A percentile compares a stretch with the other conserved stretches of the same genome.
Conservation (phyloP, 2,113 vertebrate species). For the Peromyscus maniculatus region DNA sequence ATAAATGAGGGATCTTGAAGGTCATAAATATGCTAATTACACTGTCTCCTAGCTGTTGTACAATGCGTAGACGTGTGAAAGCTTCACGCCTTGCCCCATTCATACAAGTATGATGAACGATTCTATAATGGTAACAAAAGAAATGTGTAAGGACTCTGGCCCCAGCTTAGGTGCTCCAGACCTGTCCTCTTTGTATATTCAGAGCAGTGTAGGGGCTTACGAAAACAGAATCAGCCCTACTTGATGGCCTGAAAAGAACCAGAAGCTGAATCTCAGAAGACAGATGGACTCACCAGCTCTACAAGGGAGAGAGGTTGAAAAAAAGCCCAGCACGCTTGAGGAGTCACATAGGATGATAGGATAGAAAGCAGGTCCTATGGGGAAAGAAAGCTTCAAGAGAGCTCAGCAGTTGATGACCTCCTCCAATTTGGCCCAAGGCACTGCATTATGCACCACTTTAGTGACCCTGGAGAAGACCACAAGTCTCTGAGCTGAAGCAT, state of each 20-base stretch:
- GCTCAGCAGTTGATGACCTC: rapidly evolving
- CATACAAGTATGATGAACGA: not conserved
- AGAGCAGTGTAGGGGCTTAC: not conserved
- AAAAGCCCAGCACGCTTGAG: not conserved
- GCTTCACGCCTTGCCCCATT: not conserved
- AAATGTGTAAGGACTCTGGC: not conserved
- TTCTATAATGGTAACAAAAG: not conserved
- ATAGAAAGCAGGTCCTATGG: not conserved
- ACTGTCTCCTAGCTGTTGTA: not conserved
- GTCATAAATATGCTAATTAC: not conserved
- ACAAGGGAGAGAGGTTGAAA: not conserved
- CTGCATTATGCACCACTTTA: too few species aligned
- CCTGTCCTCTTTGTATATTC: not conserved
- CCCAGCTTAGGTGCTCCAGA: not conserved
- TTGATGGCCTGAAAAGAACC: not conserved
- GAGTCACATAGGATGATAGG: too few species aligned
- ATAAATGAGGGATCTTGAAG: not conserved
- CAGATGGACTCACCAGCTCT: rapidly evolving
- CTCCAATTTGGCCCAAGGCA: not conserved
- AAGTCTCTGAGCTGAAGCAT: not conserved
- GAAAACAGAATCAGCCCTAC: not conserved
- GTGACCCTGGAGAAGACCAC: not conserved
- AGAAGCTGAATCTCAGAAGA: not conserved
- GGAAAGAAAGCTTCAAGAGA: not conserved
- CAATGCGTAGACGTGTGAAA: not conserved